Percentiles rank a stretch among this genome's conserved stretches.
Evolutionary conservation across 2,113 vertebrate species (phyloP).

Genomic region (Vimba vimba): DNA sequence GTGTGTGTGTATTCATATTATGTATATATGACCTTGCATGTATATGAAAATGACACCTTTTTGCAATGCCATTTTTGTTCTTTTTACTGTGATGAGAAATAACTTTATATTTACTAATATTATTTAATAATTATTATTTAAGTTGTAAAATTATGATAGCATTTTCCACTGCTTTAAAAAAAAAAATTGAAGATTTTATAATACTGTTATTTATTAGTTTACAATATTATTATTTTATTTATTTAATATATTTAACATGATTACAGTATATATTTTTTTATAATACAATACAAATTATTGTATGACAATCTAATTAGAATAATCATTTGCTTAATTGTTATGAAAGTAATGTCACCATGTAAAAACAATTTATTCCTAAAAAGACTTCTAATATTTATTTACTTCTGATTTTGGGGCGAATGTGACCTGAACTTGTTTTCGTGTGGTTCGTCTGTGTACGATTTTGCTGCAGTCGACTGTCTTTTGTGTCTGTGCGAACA

Average conservation of each 20-base stretch:
- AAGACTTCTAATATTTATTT: background rate
- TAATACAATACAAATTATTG: too few relatives aligned
- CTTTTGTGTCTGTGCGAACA: constrained; percentile 15
- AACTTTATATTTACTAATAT: too few relatives aligned
- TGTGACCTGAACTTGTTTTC: background rate
- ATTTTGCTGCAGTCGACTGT: background rate
- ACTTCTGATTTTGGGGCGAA: background rate
- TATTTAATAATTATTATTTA: too few relatives aligned
- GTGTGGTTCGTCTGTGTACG: background rate
- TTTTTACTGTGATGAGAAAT: too few relatives aligned
- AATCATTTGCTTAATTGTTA: background rate
- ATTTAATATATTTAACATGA: background rate
- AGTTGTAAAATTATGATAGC: too few relatives aligned
- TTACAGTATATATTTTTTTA: background rate
- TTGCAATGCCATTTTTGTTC: too few relatives aligned
- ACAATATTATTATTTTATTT: background rate
- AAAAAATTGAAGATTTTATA: too few relatives aligned
- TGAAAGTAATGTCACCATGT: background rate
- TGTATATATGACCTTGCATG: too few relatives aligned
- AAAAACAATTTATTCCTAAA: background rate
- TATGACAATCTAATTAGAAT: too few relatives aligned
- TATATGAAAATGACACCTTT: too few relatives aligned
- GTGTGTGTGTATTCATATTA: too few relatives aligned
- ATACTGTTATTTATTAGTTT: background rate
- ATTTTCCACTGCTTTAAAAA: too few relatives aligned